phyloP scores from a whole-genome alignment of 2,888 invertebrate genomes.

The Perizoma flavofasciatum region DNA sequence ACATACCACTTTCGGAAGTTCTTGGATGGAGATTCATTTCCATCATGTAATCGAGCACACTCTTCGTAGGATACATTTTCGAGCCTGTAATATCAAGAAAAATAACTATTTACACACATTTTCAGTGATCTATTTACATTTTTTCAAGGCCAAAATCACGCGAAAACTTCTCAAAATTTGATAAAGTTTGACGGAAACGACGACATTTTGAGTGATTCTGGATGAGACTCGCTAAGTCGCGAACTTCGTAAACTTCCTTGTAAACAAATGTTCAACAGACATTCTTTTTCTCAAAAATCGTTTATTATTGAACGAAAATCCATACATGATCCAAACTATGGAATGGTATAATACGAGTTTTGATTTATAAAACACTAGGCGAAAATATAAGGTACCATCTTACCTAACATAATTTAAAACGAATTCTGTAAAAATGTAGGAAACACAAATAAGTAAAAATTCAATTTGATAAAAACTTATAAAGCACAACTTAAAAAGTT shows the following conservation, averaged over 20 bases:
- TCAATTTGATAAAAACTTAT: too few species aligned
- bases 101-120: conserved; percentile 29
- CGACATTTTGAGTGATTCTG: neutral
- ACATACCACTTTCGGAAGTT: conserved; percentile 58
- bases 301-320: too few species aligned
- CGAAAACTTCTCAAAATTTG: conserved; percentile 11
- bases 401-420: too few species aligned
- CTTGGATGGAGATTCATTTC: conserved; percentile 62
- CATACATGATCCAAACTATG: too few species aligned
- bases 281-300: too few species aligned
- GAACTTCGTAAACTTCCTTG: neutral
- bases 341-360: too few species aligned
- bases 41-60: conserved; percentile 52
- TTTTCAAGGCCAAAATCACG: conserved; percentile 1
- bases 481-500: too few species aligned
- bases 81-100: conserved; percentile 43
- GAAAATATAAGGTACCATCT: too few species aligned
- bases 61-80: conserved; percentile 63
- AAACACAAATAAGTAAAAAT: too few species aligned
- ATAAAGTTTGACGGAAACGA: conserved; percentile 19
- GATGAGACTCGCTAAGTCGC: neutral
- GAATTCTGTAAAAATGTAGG: too few species aligned
- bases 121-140: conserved; percentile 34
- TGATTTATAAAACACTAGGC: too few species aligned
- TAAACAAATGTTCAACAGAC: conserved; percentile 15